phyloP scores from a whole-genome alignment of 2,113 vertebrate genomes.

The Gymnogyps californianus region DNA sequence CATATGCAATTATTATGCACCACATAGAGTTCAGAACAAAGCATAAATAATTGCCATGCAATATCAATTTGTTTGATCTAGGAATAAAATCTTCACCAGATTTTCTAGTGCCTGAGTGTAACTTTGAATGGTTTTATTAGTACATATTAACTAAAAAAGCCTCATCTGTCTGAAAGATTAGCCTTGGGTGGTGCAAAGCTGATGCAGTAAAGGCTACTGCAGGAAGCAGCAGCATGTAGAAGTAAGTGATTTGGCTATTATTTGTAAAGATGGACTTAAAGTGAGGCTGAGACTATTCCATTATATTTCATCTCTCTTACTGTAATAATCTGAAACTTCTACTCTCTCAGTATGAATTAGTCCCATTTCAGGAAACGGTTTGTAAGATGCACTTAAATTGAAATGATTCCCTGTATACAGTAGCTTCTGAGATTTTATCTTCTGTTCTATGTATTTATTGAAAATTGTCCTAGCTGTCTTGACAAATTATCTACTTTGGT shows the following conservation, averaged over 20 bases:
- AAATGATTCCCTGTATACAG: not conserved
- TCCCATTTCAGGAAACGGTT: not conserved
- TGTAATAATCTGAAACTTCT: not conserved
- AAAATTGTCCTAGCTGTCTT: not conserved
- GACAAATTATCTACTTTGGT: not conserved
- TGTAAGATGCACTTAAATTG: not conserved
- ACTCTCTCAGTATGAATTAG: not conserved
- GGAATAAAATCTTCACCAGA: not conserved
- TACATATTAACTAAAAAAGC: not conserved
- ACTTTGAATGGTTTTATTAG: not conserved
- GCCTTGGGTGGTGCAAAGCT: not conserved
- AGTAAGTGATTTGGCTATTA: not conserved
- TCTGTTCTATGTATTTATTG: not conserved
- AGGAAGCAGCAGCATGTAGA: not conserved
- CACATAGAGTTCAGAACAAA: slow-evolving; percentile 27
- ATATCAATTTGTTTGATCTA: slow-evolving; percentile 6
- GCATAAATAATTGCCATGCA: not conserved
- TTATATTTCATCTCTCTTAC: not conserved
- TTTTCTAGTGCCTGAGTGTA: not conserved
- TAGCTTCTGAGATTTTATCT: not conserved
- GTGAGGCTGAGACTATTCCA: not conserved
- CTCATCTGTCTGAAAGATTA: not conserved
- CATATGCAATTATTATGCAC: slow-evolving; percentile 3
- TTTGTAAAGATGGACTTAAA: not conserved
- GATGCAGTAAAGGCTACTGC: not conserved